These are phyloP conservation scores for Babyrousa celebensis DNA, from an alignment of 2,797 vertebrate genomes.

Conservation along the genomic window DNA sequence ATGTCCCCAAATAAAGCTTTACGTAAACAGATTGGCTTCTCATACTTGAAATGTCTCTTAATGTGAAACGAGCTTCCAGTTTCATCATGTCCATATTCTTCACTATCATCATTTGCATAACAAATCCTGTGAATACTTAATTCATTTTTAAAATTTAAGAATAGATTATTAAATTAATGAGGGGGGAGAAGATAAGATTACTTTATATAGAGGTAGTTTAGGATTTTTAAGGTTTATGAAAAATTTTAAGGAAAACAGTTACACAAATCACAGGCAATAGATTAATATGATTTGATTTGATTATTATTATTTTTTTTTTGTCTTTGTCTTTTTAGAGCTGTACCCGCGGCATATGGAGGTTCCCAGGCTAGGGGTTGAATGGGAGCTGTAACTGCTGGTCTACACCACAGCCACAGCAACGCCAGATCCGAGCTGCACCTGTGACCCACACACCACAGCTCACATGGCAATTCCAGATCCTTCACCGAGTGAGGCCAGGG, in stretches of 20 bases:
- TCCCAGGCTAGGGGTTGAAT: no score
- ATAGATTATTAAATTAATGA: slow-evolving; percentile 60
- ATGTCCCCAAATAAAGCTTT: slow-evolving; percentile 68
- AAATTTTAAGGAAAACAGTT: slow-evolving; percentile 42
- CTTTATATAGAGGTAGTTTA: slow-evolving; percentile 9
- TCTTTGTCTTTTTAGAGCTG: no score
- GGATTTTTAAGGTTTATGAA: slow-evolving; percentile 38
- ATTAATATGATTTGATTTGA: slow-evolving; percentile 34
- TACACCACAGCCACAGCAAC: no score
- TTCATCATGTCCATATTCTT: background rate
- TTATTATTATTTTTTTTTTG: no score
- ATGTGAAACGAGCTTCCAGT: slow-evolving; percentile 32
- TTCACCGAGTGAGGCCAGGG: no score
- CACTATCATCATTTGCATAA: background rate
- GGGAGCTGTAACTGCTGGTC: no score
- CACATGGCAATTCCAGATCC: no score
- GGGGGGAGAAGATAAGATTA: background rate
- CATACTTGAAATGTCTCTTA: slow-evolving; percentile 45
- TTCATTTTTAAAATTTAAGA: slow-evolving; percentile 22
- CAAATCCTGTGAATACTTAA: slow-evolving; percentile 50
- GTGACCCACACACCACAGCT: no score
- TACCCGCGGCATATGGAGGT: no score
- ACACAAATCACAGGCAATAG: slow-evolving; percentile 17
- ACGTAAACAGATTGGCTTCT: slow-evolving; percentile 61
- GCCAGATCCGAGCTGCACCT: no score